Evolutionary conservation across 2,113 vertebrate species (phyloP).

Genomic region (Regulus satrapa): DNA sequence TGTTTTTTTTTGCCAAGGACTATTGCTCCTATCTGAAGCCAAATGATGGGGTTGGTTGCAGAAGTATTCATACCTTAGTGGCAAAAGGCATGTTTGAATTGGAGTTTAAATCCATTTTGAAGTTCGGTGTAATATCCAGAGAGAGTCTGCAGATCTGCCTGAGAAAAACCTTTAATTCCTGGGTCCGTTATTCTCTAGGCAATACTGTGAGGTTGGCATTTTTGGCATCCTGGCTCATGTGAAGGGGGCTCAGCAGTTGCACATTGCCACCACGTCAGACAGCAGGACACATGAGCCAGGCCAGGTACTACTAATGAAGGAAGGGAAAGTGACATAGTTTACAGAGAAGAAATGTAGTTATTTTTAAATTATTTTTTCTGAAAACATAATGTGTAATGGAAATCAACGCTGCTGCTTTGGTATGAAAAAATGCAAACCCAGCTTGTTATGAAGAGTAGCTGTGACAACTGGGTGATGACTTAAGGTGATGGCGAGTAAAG

Average conservation of each 20-base stretch:
- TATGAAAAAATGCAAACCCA: background rate
- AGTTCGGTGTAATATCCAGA: background rate
- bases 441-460: background rate
- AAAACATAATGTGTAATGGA: background rate
- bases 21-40: background rate
- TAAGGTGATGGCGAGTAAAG: background rate
- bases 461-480: background rate
- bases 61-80: background rate
- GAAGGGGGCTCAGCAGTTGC: background rate
- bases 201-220: background rate
- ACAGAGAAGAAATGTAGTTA: background rate
- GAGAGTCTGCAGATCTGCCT: background rate
- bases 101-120: background rate
- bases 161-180: background rate
- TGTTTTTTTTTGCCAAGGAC: background rate
- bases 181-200: background rate
- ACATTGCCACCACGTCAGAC: background rate
- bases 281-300: background rate
- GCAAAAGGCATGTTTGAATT: background rate
- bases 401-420: fast-evolving
- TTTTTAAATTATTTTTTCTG: background rate
- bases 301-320: background rate
- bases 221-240: background rate
- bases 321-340: background rate
- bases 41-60: background rate